Conservation (phyloP, 1,140 invertebrate genomes). For the Brachionus manjavacas region DNA sequence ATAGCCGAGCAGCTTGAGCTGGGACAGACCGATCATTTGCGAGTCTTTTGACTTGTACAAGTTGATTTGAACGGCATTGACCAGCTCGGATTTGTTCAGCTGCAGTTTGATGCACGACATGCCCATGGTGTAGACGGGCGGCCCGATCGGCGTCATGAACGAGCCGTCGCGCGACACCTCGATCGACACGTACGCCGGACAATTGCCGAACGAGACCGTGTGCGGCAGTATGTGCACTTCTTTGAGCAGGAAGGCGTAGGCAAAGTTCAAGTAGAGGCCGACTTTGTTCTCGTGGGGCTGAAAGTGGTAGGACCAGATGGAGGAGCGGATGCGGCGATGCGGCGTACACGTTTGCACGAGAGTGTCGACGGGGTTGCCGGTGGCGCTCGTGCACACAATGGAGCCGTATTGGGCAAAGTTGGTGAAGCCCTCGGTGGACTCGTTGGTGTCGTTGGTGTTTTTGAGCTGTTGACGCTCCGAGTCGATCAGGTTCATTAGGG, state of each 20-base stretch:
- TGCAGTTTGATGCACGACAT: conserved; percentile 77
- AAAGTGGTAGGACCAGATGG: conserved; percentile 86
- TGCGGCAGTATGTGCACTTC: conserved; percentile 84
- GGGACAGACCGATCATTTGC: conserved; percentile 77
- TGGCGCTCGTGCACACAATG: conserved; percentile 74
- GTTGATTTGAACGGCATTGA: conserved; percentile 61
- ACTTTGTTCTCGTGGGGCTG: conserved; percentile 81
- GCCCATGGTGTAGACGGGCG: conserved; percentile 73
- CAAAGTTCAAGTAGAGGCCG: conserved; percentile 76
- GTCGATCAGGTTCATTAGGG: conserved; percentile 32
- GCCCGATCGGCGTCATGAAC: conserved; percentile 63
- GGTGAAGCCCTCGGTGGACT: conserved; percentile 66
- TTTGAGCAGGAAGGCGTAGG: conserved; percentile 77
- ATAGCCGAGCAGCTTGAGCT: conserved; percentile 75
- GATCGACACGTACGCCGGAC: conserved; percentile 79
- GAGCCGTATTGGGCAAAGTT: conserved; percentile 77
- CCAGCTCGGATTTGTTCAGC: conserved; percentile 73
- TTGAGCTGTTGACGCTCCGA: conserved; percentile 15
- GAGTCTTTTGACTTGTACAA: conserved; percentile 78
- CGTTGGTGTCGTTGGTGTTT: conserved; percentile 57
- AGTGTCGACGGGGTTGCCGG: conserved; percentile 78
- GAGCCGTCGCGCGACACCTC: conserved; percentile 66
- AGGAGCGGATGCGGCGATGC: conserved; percentile 73
- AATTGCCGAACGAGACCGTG: conserved; percentile 73
- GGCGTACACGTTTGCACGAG: conserved; percentile 70